Evolutionary conservation across 2,888 invertebrate species (phyloP).

Genomic region (Fragum fragum): DNA sequence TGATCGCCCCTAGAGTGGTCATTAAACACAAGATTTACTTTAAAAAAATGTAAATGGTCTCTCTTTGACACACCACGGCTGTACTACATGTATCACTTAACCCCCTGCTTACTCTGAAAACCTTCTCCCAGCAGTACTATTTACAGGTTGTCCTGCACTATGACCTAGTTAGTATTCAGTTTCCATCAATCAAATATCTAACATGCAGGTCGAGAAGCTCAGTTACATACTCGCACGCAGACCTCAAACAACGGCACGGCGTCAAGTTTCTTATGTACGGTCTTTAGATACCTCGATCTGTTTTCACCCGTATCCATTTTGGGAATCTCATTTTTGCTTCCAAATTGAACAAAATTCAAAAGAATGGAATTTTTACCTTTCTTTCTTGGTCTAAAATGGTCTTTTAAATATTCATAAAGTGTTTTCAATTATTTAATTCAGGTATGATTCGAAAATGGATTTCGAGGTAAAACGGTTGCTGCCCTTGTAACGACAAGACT

Average conservation of each 20-base stretch:
- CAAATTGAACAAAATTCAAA: no score
- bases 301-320: not conserved
- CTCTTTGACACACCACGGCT: not conserved
- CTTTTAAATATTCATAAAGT: no score
- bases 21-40: no score
- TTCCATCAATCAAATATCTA: not conserved
- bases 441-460: no score
- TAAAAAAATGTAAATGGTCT: no score
- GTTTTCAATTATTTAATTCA: no score
- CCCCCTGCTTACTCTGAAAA: not conserved
- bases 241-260: not conserved
- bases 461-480: no score
- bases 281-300: not conserved
- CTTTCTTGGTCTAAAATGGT: no score
- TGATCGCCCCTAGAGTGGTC: no score
- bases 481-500: no score
- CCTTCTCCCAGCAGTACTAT: not conserved
- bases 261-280: not conserved
- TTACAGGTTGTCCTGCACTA: not conserved
- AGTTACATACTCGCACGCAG: not conserved
- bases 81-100: not conserved
- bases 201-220: not conserved
- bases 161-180: not conserved
- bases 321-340: no score
- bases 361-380: no score